Evolutionary conservation across 2,113 vertebrate genomes (phyloP), one percentile per base, ranked within the genome.

Genomic region (Entosphenus tridentatus): DNA sequence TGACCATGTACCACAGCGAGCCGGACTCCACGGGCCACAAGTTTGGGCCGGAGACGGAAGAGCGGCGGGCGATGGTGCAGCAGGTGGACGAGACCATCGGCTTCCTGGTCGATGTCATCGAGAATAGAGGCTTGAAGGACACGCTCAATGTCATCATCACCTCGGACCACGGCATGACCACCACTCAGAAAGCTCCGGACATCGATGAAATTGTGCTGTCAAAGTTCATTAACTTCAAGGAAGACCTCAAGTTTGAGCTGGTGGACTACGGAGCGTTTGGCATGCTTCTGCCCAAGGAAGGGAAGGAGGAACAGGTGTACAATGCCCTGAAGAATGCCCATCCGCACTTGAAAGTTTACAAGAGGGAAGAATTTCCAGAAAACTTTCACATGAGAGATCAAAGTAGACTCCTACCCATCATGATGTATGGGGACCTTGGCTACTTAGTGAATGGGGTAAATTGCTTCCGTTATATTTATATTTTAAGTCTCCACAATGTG

Each of bases 1-100:
- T 87, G 69, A 84, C 86, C 0, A 77, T 88, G 68, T 86, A 86
- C 76, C 86, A 81, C 3, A 82, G 84, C n/a, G 81, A 88, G 57
- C 85, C 85, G 1, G 86, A 85, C 73, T 76, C 74, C 0, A 72
- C 79, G 17, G 85, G 85, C 14, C 85, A 85, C 62, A 2, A 0
- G 3, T 55, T 67, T 1, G 82, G 83, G 5, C 85, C 83, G 0
- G 81, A 88, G 57, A 80, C 78, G 1, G 39, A 74, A 2, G 72
- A 80, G 6, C 78, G 82, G 70, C 84, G 74, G 65, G 21, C 12
- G 12, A 84, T 86, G 12, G 80, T 85, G 70, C 69, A 39, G 65
- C 83, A 85, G 74, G 84, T 85, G 3, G 81, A 87, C 72, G 79
- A 78, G 68, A 81, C 78, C 55, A 69, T 87, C 0, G 79, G 82